Evolutionary conservation across 2,797 vertebrate species (phyloP), one percentile per base, ranked within the genome.

Genomic region (Ceryle rudis): DNA sequence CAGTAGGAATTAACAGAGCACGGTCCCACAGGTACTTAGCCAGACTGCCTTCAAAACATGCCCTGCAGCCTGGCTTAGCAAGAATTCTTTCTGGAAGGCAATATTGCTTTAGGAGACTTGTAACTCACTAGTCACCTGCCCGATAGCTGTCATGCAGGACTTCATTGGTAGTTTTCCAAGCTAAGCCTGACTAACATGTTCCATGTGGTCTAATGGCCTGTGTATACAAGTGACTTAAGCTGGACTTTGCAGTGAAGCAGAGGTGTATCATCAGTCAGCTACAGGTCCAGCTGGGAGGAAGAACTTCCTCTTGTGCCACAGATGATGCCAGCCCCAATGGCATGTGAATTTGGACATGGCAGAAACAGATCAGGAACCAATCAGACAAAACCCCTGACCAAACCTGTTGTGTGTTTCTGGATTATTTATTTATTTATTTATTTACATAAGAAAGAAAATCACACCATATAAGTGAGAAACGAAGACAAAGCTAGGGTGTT

Each of bases 241-340:
- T 55, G n/a, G 33, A 35, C 70, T 81, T 72, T 29, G 55, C 51
- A 49, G 20, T 5, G 18, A 54, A 47, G 29, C 39, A 20, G 17
- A 65, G 54, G 5, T 42, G 55, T 1, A 1, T 29, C 22, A 55
- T 55, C 14, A 22, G 37, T 15, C 0, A 0, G 25, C 31, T 12
- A 18, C 14, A 58, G 9, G 33, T 14, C 9, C 33, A 61, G 17
- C 28, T 70, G 26, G 0, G 13, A 54, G 37, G 37, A n/a, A 78
- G 74, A 77, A 4, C 13, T 60, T 18, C 51, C 23, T 77, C n/a
- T 41, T 46, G 25, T 70, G 52, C 6, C 15, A 10, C 8, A 58
- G 52, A 22, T 21, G 55, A 66, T 15, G 31, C 42, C 47, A 18
- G 23, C 47, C 17, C 6, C 5, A 39, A 11, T 25, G 51, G n/a